Percentiles rank a stretch among this genome's conserved stretches.
Conservation (phyloP, 2,113 vertebrate species). For the Plotosus lineatus region DNA sequence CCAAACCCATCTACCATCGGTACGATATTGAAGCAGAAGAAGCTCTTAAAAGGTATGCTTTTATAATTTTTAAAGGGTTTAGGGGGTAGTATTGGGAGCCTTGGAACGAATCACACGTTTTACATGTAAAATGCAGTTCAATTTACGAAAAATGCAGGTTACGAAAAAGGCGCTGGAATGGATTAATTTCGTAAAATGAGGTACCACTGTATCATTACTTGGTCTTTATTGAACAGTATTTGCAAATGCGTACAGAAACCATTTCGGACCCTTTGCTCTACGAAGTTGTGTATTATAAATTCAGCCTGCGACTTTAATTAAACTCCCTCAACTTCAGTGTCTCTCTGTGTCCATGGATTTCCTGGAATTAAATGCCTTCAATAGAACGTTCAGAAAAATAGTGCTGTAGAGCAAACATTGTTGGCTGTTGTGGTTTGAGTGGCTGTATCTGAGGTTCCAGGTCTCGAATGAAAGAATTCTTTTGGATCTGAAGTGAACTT, state of each 20-base stretch:
- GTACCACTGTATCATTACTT: constrained; percentile 27
- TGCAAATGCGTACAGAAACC: background rate
- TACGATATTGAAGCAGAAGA: too few species aligned
- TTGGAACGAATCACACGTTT: too few species aligned
- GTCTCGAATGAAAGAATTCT: background rate
- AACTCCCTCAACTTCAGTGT: constrained; percentile 27
- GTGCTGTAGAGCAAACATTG: background rate
- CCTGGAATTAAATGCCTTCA: constrained; percentile 19
- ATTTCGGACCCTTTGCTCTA: background rate
- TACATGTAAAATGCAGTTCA: too few species aligned
- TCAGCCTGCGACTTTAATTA: constrained; percentile 36
- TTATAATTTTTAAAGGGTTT: too few species aligned
- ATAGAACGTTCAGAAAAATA: background rate
- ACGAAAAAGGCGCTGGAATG: too few species aligned
- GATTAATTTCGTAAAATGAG: too few species aligned
- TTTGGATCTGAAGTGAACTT: background rate
- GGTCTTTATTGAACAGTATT: background rate
- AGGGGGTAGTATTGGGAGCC: too few species aligned
- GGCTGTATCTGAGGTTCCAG: background rate
- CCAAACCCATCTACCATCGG: too few species aligned
- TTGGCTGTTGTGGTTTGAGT: background rate
- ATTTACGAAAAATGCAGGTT: too few species aligned
- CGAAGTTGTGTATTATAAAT: constrained; percentile 54
- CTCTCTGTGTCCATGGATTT: constrained; percentile 2
- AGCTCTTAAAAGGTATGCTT: too few species aligned